Percentiles rank a stretch among this genome's conserved stretches.
phyloP scores from a whole-genome alignment of 2,113 vertebrate species.

The Garra rufa region DNA sequence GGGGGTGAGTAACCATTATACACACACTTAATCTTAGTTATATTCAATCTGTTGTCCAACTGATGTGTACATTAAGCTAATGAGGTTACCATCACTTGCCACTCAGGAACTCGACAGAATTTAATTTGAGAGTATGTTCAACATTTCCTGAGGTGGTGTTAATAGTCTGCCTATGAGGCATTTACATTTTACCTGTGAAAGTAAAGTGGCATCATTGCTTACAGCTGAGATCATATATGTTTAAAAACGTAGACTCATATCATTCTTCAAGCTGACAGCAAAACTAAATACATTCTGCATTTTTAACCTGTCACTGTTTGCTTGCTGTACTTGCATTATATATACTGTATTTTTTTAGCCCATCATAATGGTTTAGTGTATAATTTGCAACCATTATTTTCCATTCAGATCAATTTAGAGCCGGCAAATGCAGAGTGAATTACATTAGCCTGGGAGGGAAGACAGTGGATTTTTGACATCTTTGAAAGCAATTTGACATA shows the following conservation, averaged over 20 bases:
- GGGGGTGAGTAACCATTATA: no score
- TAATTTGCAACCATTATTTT: background rate
- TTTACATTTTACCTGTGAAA: slow-evolving; percentile 29
- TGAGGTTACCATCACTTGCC: background rate
- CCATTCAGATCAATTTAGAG: background rate
- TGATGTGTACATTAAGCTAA: background rate
- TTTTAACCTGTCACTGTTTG: background rate
- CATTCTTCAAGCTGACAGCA: background rate
- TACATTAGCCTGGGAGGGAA: background rate
- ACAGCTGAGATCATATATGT: background rate
- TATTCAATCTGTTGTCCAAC: background rate
- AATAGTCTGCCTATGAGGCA: background rate
- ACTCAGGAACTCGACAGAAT: background rate
- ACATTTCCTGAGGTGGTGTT: slow-evolving; percentile 5
- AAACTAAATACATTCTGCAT: background rate
- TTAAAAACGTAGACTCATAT: background rate
- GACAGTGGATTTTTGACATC: slow-evolving; percentile 2
- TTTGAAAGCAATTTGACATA: background rate
- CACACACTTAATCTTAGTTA: background rate
- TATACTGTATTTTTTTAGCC: background rate
- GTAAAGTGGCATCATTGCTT: background rate
- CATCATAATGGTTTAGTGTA: background rate
- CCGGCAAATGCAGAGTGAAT: background rate
- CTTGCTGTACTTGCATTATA: background rate
- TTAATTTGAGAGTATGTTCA: slow-evolving; percentile 26